Evolutionary conservation across 2,113 vertebrate genomes (phyloP).

Genomic region (Ardeotis arabs): DNA sequence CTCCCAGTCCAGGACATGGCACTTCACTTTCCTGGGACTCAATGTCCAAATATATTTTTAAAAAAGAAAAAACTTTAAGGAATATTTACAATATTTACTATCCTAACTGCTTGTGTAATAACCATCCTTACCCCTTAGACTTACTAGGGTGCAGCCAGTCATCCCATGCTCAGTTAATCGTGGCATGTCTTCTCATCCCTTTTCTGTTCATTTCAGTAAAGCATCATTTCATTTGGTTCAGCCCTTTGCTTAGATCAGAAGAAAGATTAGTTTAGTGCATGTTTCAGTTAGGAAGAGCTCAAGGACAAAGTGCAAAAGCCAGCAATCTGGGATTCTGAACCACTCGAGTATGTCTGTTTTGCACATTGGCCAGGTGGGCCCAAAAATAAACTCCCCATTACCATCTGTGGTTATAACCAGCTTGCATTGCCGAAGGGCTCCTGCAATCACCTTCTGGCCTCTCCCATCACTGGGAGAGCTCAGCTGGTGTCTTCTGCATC

Average conservation of each 20-base stretch:
- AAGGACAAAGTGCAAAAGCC: background rate
- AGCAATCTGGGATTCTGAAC: background rate
- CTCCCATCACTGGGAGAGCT: background rate
- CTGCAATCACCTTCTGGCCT: background rate
- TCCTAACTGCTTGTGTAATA: background rate
- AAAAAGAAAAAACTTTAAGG: background rate
- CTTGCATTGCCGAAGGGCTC: background rate
- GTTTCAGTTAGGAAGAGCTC: background rate
- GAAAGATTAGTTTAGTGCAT: background rate
- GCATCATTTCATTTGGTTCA: background rate
- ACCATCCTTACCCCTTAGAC: background rate
- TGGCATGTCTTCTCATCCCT: background rate
- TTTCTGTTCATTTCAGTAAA: background rate
- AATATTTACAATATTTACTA: background rate
- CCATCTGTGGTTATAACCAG: background rate
- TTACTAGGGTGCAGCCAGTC: background rate
- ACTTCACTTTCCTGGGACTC: background rate
- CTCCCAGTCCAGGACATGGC: accelerated
- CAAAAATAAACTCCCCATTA: background rate
- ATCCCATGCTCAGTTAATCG: background rate
- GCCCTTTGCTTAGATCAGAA: background rate
- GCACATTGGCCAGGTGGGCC: background rate
- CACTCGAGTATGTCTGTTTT: background rate
- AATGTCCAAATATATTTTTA: background rate
- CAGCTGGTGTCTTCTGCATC: background rate